Percentiles rank a stretch among this genome's conserved stretches.
Conservation (phyloP, 2,888 invertebrate genomes). For the Plemyria rubiginata region DNA sequence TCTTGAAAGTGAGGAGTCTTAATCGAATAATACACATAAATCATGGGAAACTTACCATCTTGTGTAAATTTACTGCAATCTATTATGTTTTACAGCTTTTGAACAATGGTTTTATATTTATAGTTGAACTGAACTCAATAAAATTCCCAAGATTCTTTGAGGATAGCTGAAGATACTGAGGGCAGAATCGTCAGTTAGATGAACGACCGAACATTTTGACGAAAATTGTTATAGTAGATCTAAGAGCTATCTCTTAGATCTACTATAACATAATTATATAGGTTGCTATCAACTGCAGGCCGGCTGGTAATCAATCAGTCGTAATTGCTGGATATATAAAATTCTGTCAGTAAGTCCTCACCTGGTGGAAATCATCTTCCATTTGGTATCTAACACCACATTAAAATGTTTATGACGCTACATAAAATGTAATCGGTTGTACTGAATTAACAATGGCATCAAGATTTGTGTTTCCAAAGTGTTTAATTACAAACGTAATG, state of each 20-base stretch:
- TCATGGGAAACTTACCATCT: slow-evolving; percentile 38
- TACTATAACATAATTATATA: no score
- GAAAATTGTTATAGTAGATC: no score
- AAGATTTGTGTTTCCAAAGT: slow-evolving; percentile 44
- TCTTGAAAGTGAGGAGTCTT: slow-evolving; percentile 26
- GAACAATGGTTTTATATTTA: slow-evolving; percentile 43
- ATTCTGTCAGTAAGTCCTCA: slow-evolving; percentile 48
- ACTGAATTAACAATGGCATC: slow-evolving; percentile 49
- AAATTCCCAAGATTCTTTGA: no score
- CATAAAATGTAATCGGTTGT: slow-evolving; percentile 50
- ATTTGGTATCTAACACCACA: slow-evolving; percentile 49
- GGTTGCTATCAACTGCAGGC: no score
- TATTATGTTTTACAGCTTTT: slow-evolving; percentile 35
- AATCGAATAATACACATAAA: slow-evolving; percentile 33
- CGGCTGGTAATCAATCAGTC: no score
- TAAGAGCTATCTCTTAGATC: no score
- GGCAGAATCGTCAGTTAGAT: no score
- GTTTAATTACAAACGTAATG: slow-evolving; percentile 33
- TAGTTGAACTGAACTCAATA: slow-evolving; percentile 26
- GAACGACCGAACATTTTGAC: no score
- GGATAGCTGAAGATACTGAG: no score
- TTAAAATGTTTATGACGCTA: slow-evolving; percentile 51
- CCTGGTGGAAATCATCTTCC: slow-evolving; percentile 46
- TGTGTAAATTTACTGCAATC: slow-evolving; percentile 16
- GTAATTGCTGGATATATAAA: slow-evolving; percentile 30